Evolutionary conservation across 2,888 invertebrate species (phyloP).

Genomic region (Cetonia aurata): DNA sequence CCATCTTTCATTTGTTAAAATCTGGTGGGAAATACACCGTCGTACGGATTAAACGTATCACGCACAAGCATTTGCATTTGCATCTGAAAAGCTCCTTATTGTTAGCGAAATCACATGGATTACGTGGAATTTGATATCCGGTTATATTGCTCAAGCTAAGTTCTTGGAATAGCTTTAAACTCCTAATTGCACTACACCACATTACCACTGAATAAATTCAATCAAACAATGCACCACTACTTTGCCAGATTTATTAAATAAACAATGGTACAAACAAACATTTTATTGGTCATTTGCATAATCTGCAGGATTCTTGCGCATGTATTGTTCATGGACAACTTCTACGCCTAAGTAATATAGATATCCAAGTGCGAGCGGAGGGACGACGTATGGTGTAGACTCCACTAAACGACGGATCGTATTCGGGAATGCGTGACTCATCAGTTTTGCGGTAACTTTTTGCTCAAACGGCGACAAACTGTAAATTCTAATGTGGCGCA

Average conservation of each 20-base stretch:
- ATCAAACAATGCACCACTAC: too few species aligned
- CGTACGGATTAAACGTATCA: slow-evolving; percentile 26
- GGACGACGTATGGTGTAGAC: slow-evolving; percentile 77
- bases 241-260: too few species aligned
- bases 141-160: too few species aligned
- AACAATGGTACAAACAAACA: background rate
- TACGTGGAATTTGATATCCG: slow-evolving; percentile 1
- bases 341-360: slow-evolving; percentile 74
- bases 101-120: slow-evolving; percentile 18
- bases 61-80: slow-evolving; percentile 9
- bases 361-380: slow-evolving; percentile 72
- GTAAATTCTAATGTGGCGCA: slow-evolving; percentile 85
- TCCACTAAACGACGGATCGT: slow-evolving; percentile 78
- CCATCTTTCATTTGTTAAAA: slow-evolving; percentile 43
- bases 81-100: slow-evolving; percentile 22
- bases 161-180: too few species aligned
- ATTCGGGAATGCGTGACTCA: slow-evolving; percentile 85
- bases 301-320: slow-evolving; percentile 79
- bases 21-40: slow-evolving; percentile 27
- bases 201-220: too few species aligned
- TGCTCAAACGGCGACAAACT: slow-evolving; percentile 91
- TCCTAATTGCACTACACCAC: too few species aligned
- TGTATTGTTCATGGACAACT: slow-evolving; percentile 68
- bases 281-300: slow-evolving; percentile 76
- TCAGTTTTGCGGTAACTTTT: slow-evolving; percentile 83